These are phyloP conservation scores for Anas bernieri DNA, from an alignment of 2,797 vertebrate genomes.

Conservation along the genomic window DNA sequence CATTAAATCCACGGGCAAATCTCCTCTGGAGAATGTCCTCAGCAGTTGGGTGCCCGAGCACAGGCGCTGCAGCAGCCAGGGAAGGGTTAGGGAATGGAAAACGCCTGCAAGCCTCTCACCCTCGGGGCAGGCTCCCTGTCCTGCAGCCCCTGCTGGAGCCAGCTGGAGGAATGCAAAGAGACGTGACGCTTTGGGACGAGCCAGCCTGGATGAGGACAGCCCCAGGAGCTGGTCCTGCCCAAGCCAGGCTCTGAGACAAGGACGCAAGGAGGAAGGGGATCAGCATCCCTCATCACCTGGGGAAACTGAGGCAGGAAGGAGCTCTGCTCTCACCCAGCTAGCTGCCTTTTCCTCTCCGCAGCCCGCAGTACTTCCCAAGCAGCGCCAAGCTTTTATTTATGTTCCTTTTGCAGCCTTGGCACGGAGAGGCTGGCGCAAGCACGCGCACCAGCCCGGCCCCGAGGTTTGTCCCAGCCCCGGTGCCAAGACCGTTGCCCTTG, in stretches of 20 bases:
- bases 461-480: fast-evolving
- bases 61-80: not conserved
- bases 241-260: fast-evolving
- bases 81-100: constrained; percentile 29
- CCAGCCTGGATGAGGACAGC: not conserved
- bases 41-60: fast-evolving
- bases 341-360: not conserved
- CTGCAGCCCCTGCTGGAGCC: not conserved
- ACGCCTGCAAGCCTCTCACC: not conserved
- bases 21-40: not conserved
- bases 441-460: fast-evolving
- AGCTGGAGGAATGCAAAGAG: not conserved
- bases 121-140: not conserved
- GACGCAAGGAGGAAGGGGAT: not conserved
- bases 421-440: fast-evolving
- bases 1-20: not conserved
- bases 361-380: not conserved
- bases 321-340: fast-evolving
- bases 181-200: fast-evolving
- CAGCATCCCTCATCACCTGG: not conserved
- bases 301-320: not conserved
- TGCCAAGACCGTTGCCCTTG: fast-evolving
- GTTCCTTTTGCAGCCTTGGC: not conserved
- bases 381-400: not conserved
- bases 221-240: not conserved